These are phyloP conservation scores for Macrocentrus cingulum DNA, from an alignment of 1,140 invertebrate genomes.

Conservation along the genomic window DNA sequence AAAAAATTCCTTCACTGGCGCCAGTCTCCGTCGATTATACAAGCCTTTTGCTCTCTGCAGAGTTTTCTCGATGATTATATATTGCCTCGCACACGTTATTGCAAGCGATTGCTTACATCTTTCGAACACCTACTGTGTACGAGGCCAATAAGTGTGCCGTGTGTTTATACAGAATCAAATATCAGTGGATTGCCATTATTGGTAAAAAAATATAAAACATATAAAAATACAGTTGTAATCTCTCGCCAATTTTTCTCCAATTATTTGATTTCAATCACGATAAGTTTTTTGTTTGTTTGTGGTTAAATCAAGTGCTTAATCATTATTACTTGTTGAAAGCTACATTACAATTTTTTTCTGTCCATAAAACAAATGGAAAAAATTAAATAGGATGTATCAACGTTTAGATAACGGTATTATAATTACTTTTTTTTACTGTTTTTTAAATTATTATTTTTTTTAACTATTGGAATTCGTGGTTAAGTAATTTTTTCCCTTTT, in stretches of 20 bases:
- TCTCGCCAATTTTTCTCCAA: conserved; percentile 34
- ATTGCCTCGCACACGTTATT: conserved; percentile 22
- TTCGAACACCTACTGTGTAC: conserved; percentile 11
- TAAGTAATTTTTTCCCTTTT: too few relatives aligned
- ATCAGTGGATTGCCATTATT: too few relatives aligned
- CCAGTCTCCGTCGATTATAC: conserved; percentile 9
- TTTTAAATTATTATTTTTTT: too few relatives aligned
- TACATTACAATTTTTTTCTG: too few relatives aligned
- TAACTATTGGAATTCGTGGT: too few relatives aligned
- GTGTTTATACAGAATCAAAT: too few relatives aligned
- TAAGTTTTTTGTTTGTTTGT: not conserved
- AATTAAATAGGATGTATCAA: too few relatives aligned
- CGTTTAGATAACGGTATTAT: too few relatives aligned
- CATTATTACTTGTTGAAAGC: too few relatives aligned
- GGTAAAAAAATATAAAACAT: not conserved
- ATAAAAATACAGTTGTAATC: conserved; percentile 20
- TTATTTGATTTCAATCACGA: conserved; percentile 13
- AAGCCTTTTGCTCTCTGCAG: not conserved
- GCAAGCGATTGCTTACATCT: conserved; percentile 16
- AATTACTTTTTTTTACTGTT: too few relatives aligned
- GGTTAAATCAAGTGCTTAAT: too few relatives aligned
- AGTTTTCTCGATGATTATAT: conserved; percentile 26
- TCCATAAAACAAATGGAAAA: too few relatives aligned
- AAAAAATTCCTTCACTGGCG: conserved; percentile 33
- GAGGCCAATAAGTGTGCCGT: not conserved